Evolutionary conservation across 2,797 vertebrate species (phyloP).

Genomic region (Falco rusticolus): DNA sequence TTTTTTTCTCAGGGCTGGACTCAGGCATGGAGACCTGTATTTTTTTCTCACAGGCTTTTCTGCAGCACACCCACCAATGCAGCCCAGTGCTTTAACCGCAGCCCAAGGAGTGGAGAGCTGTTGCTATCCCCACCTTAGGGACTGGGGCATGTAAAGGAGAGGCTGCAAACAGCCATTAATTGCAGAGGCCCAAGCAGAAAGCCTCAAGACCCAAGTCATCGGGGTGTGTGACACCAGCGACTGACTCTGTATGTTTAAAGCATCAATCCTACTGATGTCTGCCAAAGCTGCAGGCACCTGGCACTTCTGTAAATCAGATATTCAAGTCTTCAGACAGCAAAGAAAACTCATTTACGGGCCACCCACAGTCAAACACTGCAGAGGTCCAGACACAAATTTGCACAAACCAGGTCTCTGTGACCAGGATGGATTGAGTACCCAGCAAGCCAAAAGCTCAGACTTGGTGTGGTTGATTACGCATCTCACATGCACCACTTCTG

Average conservation of each 20-base stretch:
- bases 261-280: background rate
- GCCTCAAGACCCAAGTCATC: background rate
- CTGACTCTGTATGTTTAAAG: background rate
- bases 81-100: background rate
- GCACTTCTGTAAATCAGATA: background rate
- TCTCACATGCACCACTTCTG: background rate
- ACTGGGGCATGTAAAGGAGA: background rate
- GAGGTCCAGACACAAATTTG: background rate
- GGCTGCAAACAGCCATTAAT: background rate
- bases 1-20: background rate
- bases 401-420: background rate
- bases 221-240: background rate
- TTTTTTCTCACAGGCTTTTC: background rate
- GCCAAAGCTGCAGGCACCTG: background rate
- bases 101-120: rapidly evolving
- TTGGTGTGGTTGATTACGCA: background rate
- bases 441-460: background rate
- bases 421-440: background rate
- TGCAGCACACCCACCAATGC: rapidly evolving
- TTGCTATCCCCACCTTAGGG: rapidly evolving
- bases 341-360: background rate
- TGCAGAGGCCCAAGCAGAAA: background rate
- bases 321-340: background rate
- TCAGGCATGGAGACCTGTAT: background rate
- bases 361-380: background rate